Conservation (phyloP, 2,888 invertebrate species). For the Noctua pronuba region DNA sequence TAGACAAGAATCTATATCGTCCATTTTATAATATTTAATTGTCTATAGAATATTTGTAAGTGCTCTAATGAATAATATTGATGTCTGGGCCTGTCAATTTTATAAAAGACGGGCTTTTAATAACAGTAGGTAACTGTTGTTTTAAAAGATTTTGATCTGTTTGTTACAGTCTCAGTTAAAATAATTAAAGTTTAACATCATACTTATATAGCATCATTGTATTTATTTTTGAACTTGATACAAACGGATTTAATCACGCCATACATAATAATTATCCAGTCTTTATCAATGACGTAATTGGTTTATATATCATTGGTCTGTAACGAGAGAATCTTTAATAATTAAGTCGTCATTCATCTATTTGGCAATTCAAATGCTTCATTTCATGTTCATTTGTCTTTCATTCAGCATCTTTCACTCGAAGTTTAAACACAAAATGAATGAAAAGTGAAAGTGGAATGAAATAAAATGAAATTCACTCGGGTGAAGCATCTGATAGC, state of each 20-base stretch:
- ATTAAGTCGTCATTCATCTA: no score
- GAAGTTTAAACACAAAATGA: not conserved
- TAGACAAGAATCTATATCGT: conserved; percentile 32
- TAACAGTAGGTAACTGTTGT: conserved; percentile 11
- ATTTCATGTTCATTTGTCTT: not conserved
- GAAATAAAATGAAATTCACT: not conserved
- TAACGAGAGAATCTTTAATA: no score
- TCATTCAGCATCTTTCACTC: not conserved
- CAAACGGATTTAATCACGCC: not conserved
- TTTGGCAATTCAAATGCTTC: not conserved
- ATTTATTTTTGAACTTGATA: not conserved
- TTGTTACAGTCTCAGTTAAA: not conserved
- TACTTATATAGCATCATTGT: not conserved
- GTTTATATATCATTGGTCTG: no score
- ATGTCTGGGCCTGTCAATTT: conserved; percentile 29
- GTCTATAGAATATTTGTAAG: conserved; percentile 28
- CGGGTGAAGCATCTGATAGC: not conserved
- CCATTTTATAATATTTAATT: conserved; percentile 19
- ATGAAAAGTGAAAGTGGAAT: not conserved
- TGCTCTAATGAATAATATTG: conserved; percentile 8
- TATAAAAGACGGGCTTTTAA: not conserved
- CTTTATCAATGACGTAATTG: no score
- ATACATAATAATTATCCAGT: not conserved
- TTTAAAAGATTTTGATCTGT: not conserved
- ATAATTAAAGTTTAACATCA: not conserved